Evolutionary conservation across 2,113 vertebrate species (phyloP).

Genomic region (Sander vitreus): DNA sequence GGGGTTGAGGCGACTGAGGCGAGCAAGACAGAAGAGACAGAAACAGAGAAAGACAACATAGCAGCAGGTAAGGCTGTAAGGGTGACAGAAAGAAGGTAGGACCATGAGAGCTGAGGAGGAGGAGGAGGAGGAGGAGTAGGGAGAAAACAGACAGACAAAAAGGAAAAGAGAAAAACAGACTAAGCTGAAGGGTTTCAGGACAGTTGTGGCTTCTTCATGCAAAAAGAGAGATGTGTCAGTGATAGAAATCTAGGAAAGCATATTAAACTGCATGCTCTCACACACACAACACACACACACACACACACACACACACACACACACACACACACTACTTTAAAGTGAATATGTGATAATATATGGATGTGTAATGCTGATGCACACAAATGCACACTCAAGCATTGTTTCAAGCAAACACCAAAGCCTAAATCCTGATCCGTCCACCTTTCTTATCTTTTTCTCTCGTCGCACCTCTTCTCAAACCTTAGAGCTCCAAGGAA

Average conservation of each 20-base stretch:
- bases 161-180: neutral
- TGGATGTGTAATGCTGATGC: constrained; percentile 10
- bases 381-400: neutral
- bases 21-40: constrained; percentile 18
- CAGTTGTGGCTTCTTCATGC: neutral
- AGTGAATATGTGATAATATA: constrained; percentile 39
- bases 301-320: neutral
- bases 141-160: constrained; percentile 6
- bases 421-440: constrained; percentile 32
- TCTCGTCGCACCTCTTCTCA: constrained; percentile 39
- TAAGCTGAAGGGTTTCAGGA: constrained; percentile 5
- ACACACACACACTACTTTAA: too few relatives aligned
- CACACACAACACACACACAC: neutral
- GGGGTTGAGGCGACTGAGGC: neutral
- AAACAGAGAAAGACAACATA: constrained; percentile 37
- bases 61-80: constrained; percentile 22
- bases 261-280: constrained; percentile 17
- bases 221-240: neutral
- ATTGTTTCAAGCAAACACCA: constrained; percentile 38
- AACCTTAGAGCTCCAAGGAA: constrained; percentile 51
- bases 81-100: constrained; percentile 41
- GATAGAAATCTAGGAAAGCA: constrained; percentile 20
- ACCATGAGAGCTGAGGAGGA: constrained; percentile 16
- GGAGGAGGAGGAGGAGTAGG: constrained; percentile 3
- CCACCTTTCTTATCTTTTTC: constrained; percentile 24